A percentile compares a stretch with the other conserved stretches of the same genome.
Conservation (phyloP, 2,888 invertebrate genomes). For the Brenthis daphne region DNA sequence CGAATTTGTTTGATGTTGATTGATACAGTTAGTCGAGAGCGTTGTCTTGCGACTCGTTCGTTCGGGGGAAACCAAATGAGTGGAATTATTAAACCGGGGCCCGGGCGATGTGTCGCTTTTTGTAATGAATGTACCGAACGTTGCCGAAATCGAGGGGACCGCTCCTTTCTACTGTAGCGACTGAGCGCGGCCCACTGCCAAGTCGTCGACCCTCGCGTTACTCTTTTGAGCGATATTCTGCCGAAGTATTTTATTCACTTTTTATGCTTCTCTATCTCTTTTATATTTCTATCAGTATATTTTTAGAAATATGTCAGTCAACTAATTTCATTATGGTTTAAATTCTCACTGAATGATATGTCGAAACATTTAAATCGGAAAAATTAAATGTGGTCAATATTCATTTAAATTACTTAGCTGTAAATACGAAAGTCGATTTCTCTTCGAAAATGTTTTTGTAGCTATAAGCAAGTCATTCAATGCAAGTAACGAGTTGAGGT, state of each 20-base stretch:
- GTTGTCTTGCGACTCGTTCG: conserved; percentile 69
- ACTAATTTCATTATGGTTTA: neutral
- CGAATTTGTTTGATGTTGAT: conserved; percentile 79
- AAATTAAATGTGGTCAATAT: neutral
- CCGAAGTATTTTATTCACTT: conserved; percentile 34
- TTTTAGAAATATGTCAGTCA: conserved; percentile 23
- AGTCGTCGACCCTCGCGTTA: conserved; percentile 57
- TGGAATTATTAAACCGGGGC: conserved; percentile 78
- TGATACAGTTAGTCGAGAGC: conserved; percentile 79
- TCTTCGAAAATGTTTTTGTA: conserved; percentile 13
- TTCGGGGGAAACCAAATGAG: conserved; percentile 75
- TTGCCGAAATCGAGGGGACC: conserved; percentile 52
- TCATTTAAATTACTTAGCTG: conserved; percentile 2
- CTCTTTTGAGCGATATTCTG: conserved; percentile 46
- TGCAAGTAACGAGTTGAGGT: conserved; percentile 39
- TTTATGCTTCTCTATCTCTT: conserved; percentile 24
- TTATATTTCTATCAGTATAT: conserved; percentile 33
- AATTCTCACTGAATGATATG: no score
- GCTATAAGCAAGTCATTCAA: conserved; percentile 28
- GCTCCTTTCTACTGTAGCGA: conserved; percentile 53
- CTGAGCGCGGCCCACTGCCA: conserved; percentile 46
- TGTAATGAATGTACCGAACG: conserved; percentile 72
- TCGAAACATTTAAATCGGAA: neutral
- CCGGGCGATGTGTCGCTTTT: conserved; percentile 77
- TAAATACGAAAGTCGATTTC: conserved; percentile 12